Percentiles rank a stretch among this genome's conserved stretches.
phyloP scores from a whole-genome alignment of 2,797 vertebrate genomes.

The Acanthis flammea region DNA sequence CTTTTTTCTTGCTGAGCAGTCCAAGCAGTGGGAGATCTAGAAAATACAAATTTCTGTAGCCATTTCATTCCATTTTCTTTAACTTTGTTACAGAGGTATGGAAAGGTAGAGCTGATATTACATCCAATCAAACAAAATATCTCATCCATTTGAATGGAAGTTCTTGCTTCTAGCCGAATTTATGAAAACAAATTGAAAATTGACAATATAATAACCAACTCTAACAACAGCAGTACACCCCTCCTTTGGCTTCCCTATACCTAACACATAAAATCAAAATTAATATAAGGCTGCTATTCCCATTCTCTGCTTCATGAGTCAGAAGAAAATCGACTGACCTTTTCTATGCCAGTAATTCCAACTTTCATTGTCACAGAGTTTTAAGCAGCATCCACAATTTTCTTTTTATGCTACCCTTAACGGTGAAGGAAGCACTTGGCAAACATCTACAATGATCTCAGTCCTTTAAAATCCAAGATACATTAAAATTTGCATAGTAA shows the following conservation, averaged over 20 bases:
- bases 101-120: not conserved
- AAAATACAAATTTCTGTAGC: not conserved
- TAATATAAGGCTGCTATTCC: not conserved
- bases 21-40: not conserved
- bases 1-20: not conserved
- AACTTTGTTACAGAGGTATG: not conserved
- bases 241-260: not conserved
- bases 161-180: not conserved
- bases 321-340: not conserved
- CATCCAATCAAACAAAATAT: not conserved
- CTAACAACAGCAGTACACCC: not conserved
- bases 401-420: not conserved
- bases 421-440: not conserved
- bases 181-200: constrained; percentile 1
- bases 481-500: not conserved
- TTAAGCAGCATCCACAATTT: not conserved
- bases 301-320: not conserved
- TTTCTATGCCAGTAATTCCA: not conserved
- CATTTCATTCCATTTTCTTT: not conserved
- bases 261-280: not conserved
- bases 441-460: not conserved
- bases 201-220: not conserved
- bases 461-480: not conserved
- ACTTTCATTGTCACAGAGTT: not conserved
- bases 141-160: not conserved